phyloP scores from a whole-genome alignment of 2,888 invertebrate species.

The Troides helena region DNA sequence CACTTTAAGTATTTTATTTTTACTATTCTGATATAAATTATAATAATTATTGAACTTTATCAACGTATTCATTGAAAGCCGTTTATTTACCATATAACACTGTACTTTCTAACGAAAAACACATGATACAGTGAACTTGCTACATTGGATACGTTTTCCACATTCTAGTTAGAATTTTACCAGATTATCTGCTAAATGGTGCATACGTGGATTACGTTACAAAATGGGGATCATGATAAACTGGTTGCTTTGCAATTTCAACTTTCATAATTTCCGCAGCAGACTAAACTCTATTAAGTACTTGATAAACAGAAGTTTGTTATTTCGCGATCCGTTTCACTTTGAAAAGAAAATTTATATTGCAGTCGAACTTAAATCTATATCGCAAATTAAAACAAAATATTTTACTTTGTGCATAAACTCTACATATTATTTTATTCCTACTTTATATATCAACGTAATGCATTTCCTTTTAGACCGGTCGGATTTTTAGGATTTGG shows the following conservation, averaged over 20 bases:
- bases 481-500: too few species aligned
- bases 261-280: slow-evolving; percentile 29
- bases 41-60: too few species aligned
- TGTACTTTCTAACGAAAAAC: neutral
- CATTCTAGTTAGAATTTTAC: neutral
- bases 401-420: neutral
- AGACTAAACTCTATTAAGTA: slow-evolving; percentile 3
- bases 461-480: too few species aligned
- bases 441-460: too few species aligned
- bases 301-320: slow-evolving; percentile 1
- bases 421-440: too few species aligned
- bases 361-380: neutral
- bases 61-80: too few species aligned
- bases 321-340: neutral
- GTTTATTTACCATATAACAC: neutral
- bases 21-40: too few species aligned
- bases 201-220: neutral
- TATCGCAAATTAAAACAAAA: neutral
- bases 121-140: neutral
- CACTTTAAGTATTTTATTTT: too few species aligned
- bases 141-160: neutral
- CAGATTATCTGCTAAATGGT: neutral
- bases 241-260: slow-evolving; percentile 8
- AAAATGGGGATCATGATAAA: neutral
- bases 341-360: neutral